Conservation (phyloP, 2,113 vertebrate species). For the Serilophus lunatus region DNA sequence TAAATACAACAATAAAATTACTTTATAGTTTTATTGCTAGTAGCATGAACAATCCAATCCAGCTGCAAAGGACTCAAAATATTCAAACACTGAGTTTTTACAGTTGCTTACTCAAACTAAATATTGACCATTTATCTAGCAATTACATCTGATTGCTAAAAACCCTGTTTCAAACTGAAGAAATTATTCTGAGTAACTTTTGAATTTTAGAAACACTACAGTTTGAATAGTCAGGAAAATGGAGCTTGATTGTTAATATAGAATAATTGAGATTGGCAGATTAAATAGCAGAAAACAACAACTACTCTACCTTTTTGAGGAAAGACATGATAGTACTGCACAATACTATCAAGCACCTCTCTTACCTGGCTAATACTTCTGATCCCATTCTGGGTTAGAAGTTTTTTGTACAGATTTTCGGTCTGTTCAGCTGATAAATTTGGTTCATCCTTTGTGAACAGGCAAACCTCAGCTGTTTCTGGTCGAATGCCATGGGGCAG, state of each 20-base stretch:
- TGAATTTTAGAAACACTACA: background rate
- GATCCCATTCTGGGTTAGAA: conserved; percentile 79
- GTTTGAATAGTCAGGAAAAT: background rate
- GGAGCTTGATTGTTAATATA: background rate
- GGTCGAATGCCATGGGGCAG: conserved; percentile 81
- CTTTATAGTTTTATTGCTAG: background rate
- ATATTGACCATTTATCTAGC: background rate
- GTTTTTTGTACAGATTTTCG: conserved; percentile 83
- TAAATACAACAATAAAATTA: background rate
- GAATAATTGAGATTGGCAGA: background rate
- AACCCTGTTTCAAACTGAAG: background rate
- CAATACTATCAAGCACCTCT: accelerated
- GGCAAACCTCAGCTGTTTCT: conserved; percentile 83
- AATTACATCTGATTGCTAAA: background rate
- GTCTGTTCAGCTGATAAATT: conserved; percentile 85
- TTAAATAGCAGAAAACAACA: background rate
- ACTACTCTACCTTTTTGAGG: background rate
- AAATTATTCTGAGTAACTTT: background rate
- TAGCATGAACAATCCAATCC: background rate
- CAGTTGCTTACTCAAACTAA: background rate
- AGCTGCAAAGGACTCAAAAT: background rate
- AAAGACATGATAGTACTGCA: background rate
- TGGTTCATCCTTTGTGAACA: conserved; percentile 85
- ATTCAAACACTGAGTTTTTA: background rate
- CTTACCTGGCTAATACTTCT: conserved; percentile 81